A percentile compares a stretch with the other conserved stretches of the same genome.
phyloP scores from a whole-genome alignment of 2,888 invertebrate genomes.

The Rhabditophanes sp. region DNA sequence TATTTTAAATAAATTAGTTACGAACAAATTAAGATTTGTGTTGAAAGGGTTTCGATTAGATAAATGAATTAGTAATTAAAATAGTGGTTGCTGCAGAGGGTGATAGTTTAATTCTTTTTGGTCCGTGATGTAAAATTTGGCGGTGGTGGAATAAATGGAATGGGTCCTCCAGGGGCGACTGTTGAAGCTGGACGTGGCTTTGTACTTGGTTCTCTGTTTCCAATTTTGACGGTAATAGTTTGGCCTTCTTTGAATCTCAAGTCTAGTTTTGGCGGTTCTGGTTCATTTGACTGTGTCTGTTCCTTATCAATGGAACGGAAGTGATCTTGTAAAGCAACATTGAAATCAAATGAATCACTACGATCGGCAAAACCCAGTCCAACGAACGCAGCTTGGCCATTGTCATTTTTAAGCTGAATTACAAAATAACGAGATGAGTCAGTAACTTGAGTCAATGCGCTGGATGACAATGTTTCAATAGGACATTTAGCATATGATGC shows the following conservation, averaged over 20 bases:
- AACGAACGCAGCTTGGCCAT: conserved; percentile 62
- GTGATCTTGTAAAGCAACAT: conserved; percentile 66
- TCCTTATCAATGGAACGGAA: conserved; percentile 55
- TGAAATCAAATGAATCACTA: conserved; percentile 93
- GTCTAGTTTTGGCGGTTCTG: conserved; percentile 58
- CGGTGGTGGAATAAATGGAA: conserved; percentile 37
- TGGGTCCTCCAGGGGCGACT: conserved; percentile 13
- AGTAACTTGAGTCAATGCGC: conserved; percentile 55
- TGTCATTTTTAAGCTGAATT: conserved; percentile 31
- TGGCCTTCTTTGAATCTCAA: conserved; percentile 96
- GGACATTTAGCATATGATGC: neutral
- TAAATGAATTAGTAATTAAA: too few relatives aligned
- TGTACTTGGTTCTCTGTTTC: conserved; percentile 13
- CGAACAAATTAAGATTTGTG: too few relatives aligned
- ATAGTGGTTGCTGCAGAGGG: too few relatives aligned
- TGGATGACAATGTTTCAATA: neutral
- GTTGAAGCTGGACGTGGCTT: conserved; percentile 2
- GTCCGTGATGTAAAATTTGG: too few relatives aligned
- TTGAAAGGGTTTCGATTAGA: too few relatives aligned
- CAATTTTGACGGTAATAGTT: conserved; percentile 95
- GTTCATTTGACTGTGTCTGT: conserved; percentile 62
- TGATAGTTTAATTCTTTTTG: too few relatives aligned
- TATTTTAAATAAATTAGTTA: too few relatives aligned
- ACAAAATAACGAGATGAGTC: conserved; percentile 56
- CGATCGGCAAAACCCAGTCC: conserved; percentile 92